Evolutionary conservation across 2,113 vertebrate genomes (phyloP).

Genomic region (Phylloscopus trochiloides): DNA sequence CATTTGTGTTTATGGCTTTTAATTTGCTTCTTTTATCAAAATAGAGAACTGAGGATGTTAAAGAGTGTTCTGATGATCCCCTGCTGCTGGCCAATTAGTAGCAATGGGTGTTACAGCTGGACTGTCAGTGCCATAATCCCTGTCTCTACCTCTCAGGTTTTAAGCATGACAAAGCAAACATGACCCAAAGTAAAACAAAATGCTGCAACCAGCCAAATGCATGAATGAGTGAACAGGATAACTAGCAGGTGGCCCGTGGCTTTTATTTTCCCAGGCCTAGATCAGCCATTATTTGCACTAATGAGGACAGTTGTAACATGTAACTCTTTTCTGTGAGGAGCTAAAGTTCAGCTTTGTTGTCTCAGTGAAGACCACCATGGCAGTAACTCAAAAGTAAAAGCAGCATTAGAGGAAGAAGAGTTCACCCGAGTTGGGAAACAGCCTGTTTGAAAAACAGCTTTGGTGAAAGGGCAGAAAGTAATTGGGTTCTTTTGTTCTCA

Average conservation of each 20-base stretch:
- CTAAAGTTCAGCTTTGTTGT: slow-evolving; percentile 17
- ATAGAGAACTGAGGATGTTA: neutral
- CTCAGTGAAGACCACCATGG: slow-evolving; percentile 41
- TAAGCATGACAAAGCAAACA: slow-evolving; percentile 44
- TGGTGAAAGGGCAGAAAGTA: neutral
- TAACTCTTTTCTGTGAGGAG: slow-evolving; percentile 28
- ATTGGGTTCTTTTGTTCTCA: neutral
- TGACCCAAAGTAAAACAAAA: slow-evolving; percentile 46
- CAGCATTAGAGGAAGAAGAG: slow-evolving; percentile 28
- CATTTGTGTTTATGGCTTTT: neutral
- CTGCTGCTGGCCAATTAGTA: slow-evolving; percentile 45
- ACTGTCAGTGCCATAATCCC: slow-evolving; percentile 14
- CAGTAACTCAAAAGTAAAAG: slow-evolving; percentile 40
- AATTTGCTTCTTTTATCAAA: neutral
- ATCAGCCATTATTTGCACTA: slow-evolving; percentile 54
- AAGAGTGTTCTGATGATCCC: neutral
- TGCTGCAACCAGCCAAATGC: slow-evolving; percentile 23
- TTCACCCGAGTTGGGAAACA: neutral
- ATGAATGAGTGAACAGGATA: slow-evolving; percentile 58
- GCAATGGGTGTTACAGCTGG: neutral
- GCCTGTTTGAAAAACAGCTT: neutral
- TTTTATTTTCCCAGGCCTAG: slow-evolving; percentile 44
- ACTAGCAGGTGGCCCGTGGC: slow-evolving; percentile 59
- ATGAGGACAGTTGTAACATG: slow-evolving; percentile 46
- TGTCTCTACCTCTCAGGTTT: slow-evolving; percentile 7